Base-by-base conservation (phyloP, 53 echinoderm and acorn worm species). In the Pentamera pediparva region DNA sequence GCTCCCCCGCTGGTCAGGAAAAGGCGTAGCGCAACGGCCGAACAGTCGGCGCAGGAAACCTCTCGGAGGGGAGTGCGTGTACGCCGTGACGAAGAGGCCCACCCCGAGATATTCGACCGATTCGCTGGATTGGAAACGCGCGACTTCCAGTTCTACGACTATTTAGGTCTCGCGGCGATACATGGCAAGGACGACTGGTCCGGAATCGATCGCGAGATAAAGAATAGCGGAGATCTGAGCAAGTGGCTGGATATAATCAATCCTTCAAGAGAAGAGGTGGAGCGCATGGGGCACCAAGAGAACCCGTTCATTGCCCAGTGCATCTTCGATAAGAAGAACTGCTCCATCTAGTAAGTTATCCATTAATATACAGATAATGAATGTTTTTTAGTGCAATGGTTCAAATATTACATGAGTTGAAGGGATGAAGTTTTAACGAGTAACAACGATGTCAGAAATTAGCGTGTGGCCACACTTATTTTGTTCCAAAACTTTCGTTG, bases 261-360 rank as follows among this genome's bases (percentile, higher is more conserved):
- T 29, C 94, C 94, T n/a, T 84, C 87, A 3, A 76, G 70, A 21
- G 57, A 81, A 21, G 94, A 93, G 36, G 40, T 93, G 36, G 40
- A 71, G 27, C 35, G 17, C 17, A n/a, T 84, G 18, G 94, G 94
- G 11, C 94, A 93, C 65, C 94, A 93, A 50, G 87, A 87, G 3
- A 21, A 65, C 5, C 82, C 85, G 18, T 86, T 86, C 61, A 89
- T 92, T 20, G 59, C 86, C 2, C 92, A 92, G 65, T 92, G 92
- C 59, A 82, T 86, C 19, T 92, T 82, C 55, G 85, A 92, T 35
- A 85, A 89, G 65, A 81, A 77, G 25, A 34, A 29, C 32, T 92
- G 92, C 53, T 82, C 64, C 45, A 81, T 65, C 79, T 89, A 56
- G 92, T 92, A 59, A 82, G 89, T 87, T 9, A n/a, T n/a, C n/a